These are phyloP conservation scores for Zosterops borbonicus DNA, from an alignment of 2,113 vertebrate genomes.

Conservation along the genomic window DNA sequence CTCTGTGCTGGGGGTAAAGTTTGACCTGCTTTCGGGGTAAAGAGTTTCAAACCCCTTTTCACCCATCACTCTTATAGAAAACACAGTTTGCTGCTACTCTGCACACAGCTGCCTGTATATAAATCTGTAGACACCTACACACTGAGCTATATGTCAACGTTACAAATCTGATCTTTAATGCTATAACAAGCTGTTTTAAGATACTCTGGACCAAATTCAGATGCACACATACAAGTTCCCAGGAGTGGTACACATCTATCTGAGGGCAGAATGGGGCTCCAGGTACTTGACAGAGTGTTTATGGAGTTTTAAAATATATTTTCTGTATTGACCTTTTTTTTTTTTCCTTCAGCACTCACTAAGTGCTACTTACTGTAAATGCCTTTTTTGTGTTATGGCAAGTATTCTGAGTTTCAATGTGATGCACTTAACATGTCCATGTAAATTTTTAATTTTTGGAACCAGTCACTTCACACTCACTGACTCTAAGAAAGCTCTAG, in stretches of 20 bases:
- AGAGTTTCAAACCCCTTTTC: not conserved
- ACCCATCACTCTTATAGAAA: not conserved
- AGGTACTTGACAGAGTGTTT: not conserved
- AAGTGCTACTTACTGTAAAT: slow-evolving; percentile 74
- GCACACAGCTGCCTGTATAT: not conserved
- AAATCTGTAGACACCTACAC: slow-evolving; percentile 1
- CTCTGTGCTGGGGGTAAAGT: not conserved
- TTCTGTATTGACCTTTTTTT: slow-evolving; percentile 29
- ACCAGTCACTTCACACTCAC: slow-evolving; percentile 70
- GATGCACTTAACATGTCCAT: slow-evolving; percentile 72
- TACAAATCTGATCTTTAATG: slow-evolving; percentile 3
- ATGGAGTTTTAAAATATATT: slow-evolving; percentile 32
- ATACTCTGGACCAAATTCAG: slow-evolving; percentile 21
- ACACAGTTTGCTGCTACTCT: not conserved
- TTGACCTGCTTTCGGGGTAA: not conserved
- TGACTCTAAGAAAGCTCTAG: slow-evolving; percentile 52
- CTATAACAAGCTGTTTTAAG: slow-evolving; percentile 10
- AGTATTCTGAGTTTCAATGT: slow-evolving; percentile 66
- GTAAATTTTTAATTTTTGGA: slow-evolving; percentile 79
- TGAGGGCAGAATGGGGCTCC: not conserved
- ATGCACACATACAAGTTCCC: not conserved
- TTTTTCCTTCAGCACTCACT: slow-evolving; percentile 20
- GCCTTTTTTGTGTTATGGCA: slow-evolving; percentile 72
- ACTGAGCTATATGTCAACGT: not conserved
- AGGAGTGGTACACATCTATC: not conserved